These are phyloP conservation scores for Mantis religiosa DNA, from an alignment of 2,888 invertebrate species.

Conservation along the genomic window DNA sequence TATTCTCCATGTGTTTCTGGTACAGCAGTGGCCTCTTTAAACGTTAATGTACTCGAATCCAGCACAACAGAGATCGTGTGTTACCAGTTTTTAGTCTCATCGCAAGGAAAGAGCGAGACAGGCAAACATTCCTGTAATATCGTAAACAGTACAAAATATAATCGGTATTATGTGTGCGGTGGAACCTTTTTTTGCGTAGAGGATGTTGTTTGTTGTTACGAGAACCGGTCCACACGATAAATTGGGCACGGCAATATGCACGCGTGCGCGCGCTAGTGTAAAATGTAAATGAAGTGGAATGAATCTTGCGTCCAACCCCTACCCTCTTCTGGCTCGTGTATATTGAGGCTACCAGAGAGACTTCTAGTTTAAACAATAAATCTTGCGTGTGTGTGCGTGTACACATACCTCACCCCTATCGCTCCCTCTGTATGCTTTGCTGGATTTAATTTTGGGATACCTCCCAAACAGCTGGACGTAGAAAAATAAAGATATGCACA, in stretches of 20 bases:
- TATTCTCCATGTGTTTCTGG: too few relatives aligned
- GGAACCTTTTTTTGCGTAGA: background rate
- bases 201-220: background rate
- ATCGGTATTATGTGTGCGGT: background rate
- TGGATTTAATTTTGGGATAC: background rate
- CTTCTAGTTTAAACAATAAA: constrained; percentile 8
- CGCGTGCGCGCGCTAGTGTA: background rate
- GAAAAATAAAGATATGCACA: background rate
- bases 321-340: background rate
- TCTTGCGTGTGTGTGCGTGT: background rate
- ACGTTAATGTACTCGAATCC: too few relatives aligned
- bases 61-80: background rate
- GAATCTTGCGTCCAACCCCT: background rate
- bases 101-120: background rate
- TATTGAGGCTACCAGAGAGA: background rate
- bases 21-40: too few relatives aligned
- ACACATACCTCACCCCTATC: background rate
- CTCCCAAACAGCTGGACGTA: background rate
- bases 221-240: background rate
- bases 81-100: background rate
- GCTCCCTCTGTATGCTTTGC: background rate
- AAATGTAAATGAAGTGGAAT: constrained; percentile 15
- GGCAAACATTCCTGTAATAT: background rate
- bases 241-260: constrained; percentile 6
- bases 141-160: constrained; percentile 9